phyloP scores from a whole-genome alignment of 2,797 vertebrate species.

The Microctenopoma stevenorrisi region DNA sequence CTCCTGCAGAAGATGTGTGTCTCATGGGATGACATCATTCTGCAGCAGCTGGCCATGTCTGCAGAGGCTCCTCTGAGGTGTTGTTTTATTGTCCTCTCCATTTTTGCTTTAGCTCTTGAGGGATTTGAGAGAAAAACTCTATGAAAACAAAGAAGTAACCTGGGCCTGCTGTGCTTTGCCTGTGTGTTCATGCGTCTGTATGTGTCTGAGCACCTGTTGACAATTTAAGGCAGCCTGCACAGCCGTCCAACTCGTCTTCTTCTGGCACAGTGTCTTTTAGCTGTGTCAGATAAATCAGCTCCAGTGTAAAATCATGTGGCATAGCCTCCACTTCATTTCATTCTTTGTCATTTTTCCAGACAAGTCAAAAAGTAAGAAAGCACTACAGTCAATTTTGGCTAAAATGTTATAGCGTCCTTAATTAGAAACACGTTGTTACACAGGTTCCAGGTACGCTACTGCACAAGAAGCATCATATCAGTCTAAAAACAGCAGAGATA shows the following conservation, averaged over 20 bases:
- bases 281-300: constrained; percentile 55
- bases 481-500: constrained; percentile 1
- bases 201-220: constrained; percentile 49
- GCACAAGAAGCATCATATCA: neutral
- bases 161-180: neutral
- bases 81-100: constrained; percentile 28
- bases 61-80: constrained; percentile 29
- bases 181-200: neutral
- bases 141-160: constrained; percentile 29
- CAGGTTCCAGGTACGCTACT: constrained; percentile 12
- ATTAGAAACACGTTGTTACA: constrained; percentile 59
- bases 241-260: constrained; percentile 38
- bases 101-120: constrained; percentile 17
- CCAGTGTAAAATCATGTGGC: constrained; percentile 35
- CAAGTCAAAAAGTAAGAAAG: constrained; percentile 32
- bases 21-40: constrained; percentile 14
- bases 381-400: constrained; percentile 33
- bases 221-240: constrained; percentile 42
- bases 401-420: constrained; percentile 38
- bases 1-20: constrained; percentile 4
- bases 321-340: constrained; percentile 40
- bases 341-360: constrained; percentile 51
- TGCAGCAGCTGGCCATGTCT: constrained; percentile 37
- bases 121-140: constrained; percentile 23
- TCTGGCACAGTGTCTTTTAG: constrained; percentile 43